Conservation (phyloP, 1,140 invertebrate genomes). For the Pantala flavescens region DNA sequence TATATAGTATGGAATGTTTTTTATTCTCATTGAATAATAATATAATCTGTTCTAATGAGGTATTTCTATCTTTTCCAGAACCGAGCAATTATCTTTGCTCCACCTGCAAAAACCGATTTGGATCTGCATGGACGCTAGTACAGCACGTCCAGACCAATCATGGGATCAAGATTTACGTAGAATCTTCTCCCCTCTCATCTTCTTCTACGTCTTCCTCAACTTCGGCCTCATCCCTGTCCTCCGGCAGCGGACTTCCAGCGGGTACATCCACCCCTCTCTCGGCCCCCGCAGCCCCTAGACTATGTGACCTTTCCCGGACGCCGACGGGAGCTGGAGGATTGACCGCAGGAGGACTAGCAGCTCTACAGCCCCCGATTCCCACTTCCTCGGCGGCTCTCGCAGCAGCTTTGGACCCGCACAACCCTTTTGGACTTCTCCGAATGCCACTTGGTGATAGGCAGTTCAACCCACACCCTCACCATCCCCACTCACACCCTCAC, state of each 20-base stretch:
- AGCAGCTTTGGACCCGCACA: slow-evolving; percentile 20
- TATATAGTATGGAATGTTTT: too few species aligned
- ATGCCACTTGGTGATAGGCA: slow-evolving; percentile 31
- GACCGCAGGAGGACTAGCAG: too few species aligned
- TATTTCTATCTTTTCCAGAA: slow-evolving; percentile 61
- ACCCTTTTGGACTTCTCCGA: slow-evolving; percentile 29
- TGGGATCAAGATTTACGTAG: slow-evolving; percentile 85
- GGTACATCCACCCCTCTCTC: slow-evolving; percentile 14
- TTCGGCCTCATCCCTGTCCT: slow-evolving; percentile 34
- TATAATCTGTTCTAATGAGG: background rate
- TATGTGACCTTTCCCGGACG: too few species aligned
- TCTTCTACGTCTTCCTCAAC: slow-evolving; percentile 35
- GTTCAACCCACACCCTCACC: slow-evolving; percentile 17
- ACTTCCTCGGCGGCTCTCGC: background rate
- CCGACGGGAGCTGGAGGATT: too few species aligned
- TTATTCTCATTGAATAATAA: too few species aligned
- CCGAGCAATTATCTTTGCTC: slow-evolving; percentile 88
- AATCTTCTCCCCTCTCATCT: slow-evolving; percentile 42
- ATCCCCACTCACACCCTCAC: slow-evolving; percentile 4
- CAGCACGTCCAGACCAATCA: slow-evolving; percentile 91
- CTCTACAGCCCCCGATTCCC: slow-evolving; percentile 15
- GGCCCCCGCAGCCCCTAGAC: background rate
- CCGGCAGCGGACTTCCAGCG: slow-evolving; percentile 12
- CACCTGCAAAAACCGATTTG: slow-evolving; percentile 80
- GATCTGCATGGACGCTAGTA: slow-evolving; percentile 86